Percentiles rank a stretch among this genome's conserved stretches.
Conservation (phyloP, 2,888 invertebrate species). For the Pristionchus maxplancki region DNA sequence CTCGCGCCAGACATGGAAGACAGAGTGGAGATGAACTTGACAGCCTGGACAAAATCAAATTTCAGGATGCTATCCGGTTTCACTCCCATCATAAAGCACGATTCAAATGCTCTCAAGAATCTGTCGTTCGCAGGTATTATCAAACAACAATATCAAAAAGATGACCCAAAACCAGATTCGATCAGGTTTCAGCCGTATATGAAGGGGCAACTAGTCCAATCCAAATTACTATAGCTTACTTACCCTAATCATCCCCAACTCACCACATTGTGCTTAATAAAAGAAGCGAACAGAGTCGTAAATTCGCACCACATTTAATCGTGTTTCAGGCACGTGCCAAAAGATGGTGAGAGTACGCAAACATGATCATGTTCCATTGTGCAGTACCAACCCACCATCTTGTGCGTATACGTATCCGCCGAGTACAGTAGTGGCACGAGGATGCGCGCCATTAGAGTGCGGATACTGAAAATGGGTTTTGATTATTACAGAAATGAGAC, state of each 20-base stretch:
- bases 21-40: neutral
- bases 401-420: conserved; percentile 2
- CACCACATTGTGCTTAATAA: too few relatives aligned
- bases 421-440: conserved; percentile 2
- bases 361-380: too few relatives aligned
- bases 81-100: neutral
- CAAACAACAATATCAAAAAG: too few relatives aligned
- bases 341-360: too few relatives aligned
- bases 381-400: too few relatives aligned
- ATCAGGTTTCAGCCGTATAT: neutral
- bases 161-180: neutral
- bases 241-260: too few relatives aligned
- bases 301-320: too few relatives aligned
- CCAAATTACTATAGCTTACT: too few relatives aligned
- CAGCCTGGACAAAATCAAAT: neutral
- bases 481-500: neutral
- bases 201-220: too few relatives aligned
- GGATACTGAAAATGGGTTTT: neutral
- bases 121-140: too few relatives aligned
- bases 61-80: neutral
- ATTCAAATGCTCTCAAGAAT: too few relatives aligned
- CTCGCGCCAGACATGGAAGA: neutral
- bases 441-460: neutral
- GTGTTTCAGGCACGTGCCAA: neutral
- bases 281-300: too few relatives aligned